These are phyloP conservation scores for Atta colombica DNA, from an alignment of 1,140 invertebrate species.

Conservation along the genomic window DNA sequence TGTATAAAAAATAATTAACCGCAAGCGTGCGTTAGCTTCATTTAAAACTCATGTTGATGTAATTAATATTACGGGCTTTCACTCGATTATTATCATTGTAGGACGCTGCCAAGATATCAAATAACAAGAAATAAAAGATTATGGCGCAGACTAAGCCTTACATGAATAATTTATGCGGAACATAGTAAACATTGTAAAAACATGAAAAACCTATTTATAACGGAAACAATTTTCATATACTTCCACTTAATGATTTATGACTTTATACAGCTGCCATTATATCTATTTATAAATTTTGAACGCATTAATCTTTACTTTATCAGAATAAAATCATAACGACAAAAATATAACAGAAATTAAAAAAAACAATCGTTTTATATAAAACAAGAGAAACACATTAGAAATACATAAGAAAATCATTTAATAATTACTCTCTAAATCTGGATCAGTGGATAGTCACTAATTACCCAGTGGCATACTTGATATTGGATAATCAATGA, in stretches of 20 bases:
- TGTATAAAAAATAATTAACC: slow-evolving; percentile 37
- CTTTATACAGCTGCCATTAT: background rate
- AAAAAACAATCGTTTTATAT: background rate
- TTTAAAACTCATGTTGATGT: slow-evolving; percentile 59
- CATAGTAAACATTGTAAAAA: background rate
- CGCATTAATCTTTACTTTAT: background rate
- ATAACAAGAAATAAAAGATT: slow-evolving; percentile 60
- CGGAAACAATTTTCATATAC: slow-evolving; percentile 22
- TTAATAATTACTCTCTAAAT: too few species aligned
- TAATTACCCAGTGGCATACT: too few species aligned
- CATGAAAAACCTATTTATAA: background rate
- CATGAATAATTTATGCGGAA: slow-evolving; percentile 47
- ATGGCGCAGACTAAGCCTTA: slow-evolving; percentile 54
- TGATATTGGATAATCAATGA: too few species aligned
- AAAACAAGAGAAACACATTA: background rate
- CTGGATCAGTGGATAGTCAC: too few species aligned
- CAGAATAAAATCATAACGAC: background rate
- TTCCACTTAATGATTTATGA: slow-evolving; percentile 9
- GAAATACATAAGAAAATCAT: background rate
- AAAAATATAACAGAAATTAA: background rate
- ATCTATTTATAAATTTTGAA: background rate
- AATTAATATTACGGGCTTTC: slow-evolving; percentile 71
- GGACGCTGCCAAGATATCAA: slow-evolving; percentile 52
- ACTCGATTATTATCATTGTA: slow-evolving; percentile 60
- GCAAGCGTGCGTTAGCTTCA: slow-evolving; percentile 13